These are phyloP conservation scores for Telmatherina bonti DNA, from an alignment of 2,797 vertebrate species.

Conservation along the genomic window DNA sequence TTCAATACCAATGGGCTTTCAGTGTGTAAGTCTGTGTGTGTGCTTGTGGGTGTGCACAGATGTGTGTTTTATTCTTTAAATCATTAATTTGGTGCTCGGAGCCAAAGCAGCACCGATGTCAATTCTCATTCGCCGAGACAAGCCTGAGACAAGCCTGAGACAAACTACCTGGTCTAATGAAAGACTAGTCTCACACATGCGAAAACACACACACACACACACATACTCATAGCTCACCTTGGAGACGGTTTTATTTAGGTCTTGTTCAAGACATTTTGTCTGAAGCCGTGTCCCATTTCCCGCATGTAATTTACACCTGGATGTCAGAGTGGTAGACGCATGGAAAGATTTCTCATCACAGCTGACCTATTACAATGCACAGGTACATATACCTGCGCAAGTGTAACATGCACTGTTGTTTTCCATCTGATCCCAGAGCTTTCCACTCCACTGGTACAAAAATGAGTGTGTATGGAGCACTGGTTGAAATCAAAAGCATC, in stretches of 20 bases:
- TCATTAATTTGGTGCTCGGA: conserved; percentile 44
- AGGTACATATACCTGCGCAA: background rate
- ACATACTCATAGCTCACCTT: conserved; percentile 13
- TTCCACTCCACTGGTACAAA: background rate
- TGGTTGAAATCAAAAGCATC: background rate
- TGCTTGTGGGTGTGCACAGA: background rate
- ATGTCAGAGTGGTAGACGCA: background rate
- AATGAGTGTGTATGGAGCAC: background rate
- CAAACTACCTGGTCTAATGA: conserved; percentile 22
- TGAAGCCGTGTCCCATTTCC: conserved; percentile 22
- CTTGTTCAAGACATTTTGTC: background rate
- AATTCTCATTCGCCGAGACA: conserved; percentile 34
- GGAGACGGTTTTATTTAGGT: conserved; percentile 18
- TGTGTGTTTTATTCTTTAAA: conserved; percentile 26
- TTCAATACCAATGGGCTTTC: background rate
- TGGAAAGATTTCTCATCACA: background rate
- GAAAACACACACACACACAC: background rate
- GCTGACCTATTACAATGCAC: background rate
- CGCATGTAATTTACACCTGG: conserved; percentile 27
- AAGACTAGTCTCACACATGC: background rate
- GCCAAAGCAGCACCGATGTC: conserved; percentile 37
- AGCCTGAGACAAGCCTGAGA: conserved; percentile 21
- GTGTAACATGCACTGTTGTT: background rate
- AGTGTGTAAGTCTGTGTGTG: conserved; percentile 5
- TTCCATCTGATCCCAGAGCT: background rate